Evolutionary conservation across 2,113 vertebrate species (phyloP).

Genomic region (Dipodomys spectabilis): DNA sequence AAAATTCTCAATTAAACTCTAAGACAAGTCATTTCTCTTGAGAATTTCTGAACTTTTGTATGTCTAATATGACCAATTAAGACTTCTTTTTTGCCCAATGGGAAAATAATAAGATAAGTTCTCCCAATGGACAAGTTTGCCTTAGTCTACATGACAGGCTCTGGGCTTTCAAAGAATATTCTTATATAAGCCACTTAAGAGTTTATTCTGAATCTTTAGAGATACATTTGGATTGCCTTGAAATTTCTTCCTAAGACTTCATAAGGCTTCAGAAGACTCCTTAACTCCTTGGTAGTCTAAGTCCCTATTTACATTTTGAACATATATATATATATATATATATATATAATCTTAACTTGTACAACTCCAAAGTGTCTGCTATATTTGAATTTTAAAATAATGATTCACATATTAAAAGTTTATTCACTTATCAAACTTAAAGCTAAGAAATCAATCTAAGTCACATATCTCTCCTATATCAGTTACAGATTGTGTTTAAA

Average conservation of each 20-base stretch:
- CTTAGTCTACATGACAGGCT: neutral
- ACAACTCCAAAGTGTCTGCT: conserved; percentile 8
- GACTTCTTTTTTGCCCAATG: conserved; percentile 22
- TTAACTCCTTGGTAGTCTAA: neutral
- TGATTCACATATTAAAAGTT: neutral
- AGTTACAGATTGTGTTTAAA: neutral
- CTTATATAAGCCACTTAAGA: neutral
- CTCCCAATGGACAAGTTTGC: neutral
- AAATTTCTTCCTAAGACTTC: neutral
- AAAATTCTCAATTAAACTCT: conserved; percentile 69
- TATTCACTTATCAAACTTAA: neutral
- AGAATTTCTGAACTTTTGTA: conserved; percentile 64
- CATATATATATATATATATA: neutral
- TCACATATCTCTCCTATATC: neutral
- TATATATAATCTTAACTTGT: conserved; percentile 5
- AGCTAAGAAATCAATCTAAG: neutral
- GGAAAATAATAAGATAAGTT: conserved; percentile 9
- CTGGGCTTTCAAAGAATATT: neutral
- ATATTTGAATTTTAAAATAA: neutral
- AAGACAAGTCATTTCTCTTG: conserved; percentile 65
- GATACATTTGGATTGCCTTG: neutral
- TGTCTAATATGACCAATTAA: conserved; percentile 60
- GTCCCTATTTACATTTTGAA: neutral
- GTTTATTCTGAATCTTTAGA: conserved; percentile 14
- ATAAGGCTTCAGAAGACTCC: neutral